phyloP scores from a whole-genome alignment of 1,140 invertebrate species.

The Calosoma granatense region DNA sequence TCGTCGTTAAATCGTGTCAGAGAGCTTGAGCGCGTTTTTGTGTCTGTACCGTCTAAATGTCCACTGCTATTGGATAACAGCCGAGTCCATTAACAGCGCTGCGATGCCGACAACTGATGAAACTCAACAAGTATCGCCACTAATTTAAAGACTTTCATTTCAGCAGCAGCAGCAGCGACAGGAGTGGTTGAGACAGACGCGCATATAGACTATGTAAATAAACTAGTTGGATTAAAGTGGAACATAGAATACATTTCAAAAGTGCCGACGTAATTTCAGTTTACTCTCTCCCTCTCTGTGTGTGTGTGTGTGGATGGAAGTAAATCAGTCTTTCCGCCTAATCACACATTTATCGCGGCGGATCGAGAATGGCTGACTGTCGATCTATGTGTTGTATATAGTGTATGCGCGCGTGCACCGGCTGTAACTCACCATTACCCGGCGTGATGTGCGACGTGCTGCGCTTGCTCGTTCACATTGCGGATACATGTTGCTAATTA shows the following conservation, averaged over 20 bases:
- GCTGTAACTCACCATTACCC: neutral
- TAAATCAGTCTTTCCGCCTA: neutral
- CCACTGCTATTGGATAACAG: too few species aligned
- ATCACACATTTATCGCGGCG: neutral
- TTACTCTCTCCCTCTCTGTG: too few species aligned
- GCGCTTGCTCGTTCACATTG: neutral
- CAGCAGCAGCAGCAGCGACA: neutral
- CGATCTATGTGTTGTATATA: too few species aligned
- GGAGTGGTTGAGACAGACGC: neutral
- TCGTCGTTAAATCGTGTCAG: too few species aligned
- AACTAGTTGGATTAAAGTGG: neutral
- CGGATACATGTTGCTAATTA: slow-evolving; percentile 8
- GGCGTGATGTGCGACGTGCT: neutral
- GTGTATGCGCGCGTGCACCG: neutral
- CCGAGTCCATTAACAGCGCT: too few species aligned
- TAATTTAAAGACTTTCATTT: neutral
- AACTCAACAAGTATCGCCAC: neutral
- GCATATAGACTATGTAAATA: neutral
- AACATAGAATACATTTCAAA: neutral
- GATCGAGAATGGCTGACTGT: neutral
- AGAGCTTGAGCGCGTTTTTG: too few species aligned
- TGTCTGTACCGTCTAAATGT: too few species aligned
- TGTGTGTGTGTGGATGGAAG: neutral
- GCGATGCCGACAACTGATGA: too few species aligned
- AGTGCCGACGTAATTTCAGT: neutral